Base-by-base conservation (phyloP, 2,888 invertebrate genomes). In the Pristionchus maxplancki region DNA sequence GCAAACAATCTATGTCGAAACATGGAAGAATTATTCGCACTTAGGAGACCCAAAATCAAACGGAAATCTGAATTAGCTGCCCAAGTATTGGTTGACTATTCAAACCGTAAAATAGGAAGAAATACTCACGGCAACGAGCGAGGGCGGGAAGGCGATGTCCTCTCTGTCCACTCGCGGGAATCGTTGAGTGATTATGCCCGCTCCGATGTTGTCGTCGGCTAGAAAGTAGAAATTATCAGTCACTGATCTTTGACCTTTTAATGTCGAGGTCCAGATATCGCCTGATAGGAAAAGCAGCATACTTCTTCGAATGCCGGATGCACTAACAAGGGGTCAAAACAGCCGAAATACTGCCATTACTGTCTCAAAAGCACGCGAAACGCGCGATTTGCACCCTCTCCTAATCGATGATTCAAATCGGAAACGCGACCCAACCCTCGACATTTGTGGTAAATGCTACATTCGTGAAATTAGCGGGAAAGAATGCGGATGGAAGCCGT, bases 111-210 rank as follows among this genome's bases (percentile, higher is more conserved):
- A 58, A 58, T 24, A 58, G 1, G 24, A 34, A 64, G 17, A 11
- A 31, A 9, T 58, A 81, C 82, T 50, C 17, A 88, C 88, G 64
- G 62, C 74, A 4, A 64, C 44, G 34, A 88, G 48, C 13, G 48
- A 44, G 50, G 50, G 28, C 15, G 88, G 67, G 67, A 88, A 88
- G 64, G 82, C 40, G 37, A n/a, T 28, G 28, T 82, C 82, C 20
- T 40, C 40, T 50, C 88, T n/a, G 67, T 88, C 83, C 31, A 28
- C 40, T 5, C 48, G 31, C 0, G 88, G 88, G 64, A 88, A 88
- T n/a, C 88, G 82, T 20, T 88, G 88, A 34, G 82, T 82, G 78
- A 88, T 67, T 48, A 78, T 88, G 24, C 88, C 88, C 8, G 34
- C 48, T 5, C 88, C 74, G n/a, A 20, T 48, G 82, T 82, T 53